Percentiles rank a stretch among this genome's conserved stretches.
These are phyloP conservation scores for Ornithoptera priamus DNA, from an alignment of 2,888 invertebrate species.

Conservation along the genomic window DNA sequence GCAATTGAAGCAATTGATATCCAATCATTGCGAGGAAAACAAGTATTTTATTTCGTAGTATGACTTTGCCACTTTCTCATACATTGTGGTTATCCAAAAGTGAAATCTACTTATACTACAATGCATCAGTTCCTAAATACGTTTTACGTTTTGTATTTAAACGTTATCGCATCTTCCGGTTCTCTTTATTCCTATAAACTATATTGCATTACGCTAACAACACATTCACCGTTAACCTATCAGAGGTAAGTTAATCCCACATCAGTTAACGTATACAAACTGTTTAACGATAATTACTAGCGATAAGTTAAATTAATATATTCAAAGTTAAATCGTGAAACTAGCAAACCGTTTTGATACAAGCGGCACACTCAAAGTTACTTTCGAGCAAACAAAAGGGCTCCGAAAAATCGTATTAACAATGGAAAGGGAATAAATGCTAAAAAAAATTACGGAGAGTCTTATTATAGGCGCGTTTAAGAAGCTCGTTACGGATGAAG, in stretches of 20 bases:
- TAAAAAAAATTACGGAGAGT: slow-evolving; percentile 23
- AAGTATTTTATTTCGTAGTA: background rate
- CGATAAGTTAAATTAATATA: slow-evolving; percentile 22
- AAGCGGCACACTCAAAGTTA: slow-evolving; percentile 27
- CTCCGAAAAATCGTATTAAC: slow-evolving; percentile 27
- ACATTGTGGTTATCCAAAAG: background rate
- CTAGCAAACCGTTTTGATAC: slow-evolving; percentile 18
- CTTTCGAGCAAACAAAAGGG: slow-evolving; percentile 24
- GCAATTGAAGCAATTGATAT: background rate
- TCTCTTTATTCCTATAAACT: slow-evolving; percentile 3
- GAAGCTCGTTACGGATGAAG: slow-evolving; percentile 28
- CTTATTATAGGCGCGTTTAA: slow-evolving; percentile 30
- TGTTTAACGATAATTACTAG: slow-evolving; percentile 11
- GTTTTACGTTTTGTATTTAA: background rate
- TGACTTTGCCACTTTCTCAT: background rate
- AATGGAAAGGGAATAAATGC: slow-evolving; percentile 28
- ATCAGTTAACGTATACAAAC: background rate
- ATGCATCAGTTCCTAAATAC: background rate
- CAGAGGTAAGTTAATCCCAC: background rate
- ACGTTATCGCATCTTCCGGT: background rate
- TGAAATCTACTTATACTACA: background rate
- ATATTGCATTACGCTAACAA: background rate
- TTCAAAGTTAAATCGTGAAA: slow-evolving; percentile 10
- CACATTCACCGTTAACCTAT: slow-evolving; percentile 1
- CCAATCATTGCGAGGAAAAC: background rate